These are phyloP conservation scores for Plagiodera versicolora DNA, from an alignment of 2,888 invertebrate genomes.

Conservation along the genomic window DNA sequence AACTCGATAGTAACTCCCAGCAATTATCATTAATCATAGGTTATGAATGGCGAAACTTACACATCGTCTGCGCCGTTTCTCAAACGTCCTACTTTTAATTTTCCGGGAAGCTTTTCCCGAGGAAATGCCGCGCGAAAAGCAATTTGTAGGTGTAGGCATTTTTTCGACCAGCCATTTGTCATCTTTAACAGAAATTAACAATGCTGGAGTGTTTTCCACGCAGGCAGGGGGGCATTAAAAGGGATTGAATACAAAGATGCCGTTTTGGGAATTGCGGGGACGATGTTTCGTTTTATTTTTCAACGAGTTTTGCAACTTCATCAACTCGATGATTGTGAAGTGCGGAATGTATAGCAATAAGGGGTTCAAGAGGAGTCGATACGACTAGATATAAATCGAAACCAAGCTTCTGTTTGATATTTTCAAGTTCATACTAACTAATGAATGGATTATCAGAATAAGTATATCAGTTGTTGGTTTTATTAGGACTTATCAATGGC, in stretches of 20 bases:
- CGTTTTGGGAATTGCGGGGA: neutral
- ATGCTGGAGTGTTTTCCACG: slow-evolving; percentile 16
- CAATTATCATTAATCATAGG: slow-evolving; percentile 55
- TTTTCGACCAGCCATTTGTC: slow-evolving; percentile 17
- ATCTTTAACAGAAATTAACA: slow-evolving; percentile 16
- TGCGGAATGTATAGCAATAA: no score
- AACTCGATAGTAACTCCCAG: slow-evolving; percentile 49
- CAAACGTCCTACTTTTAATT: slow-evolving; percentile 44
- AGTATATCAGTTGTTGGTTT: no score
- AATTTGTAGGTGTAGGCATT: slow-evolving; percentile 22
- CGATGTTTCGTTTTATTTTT: neutral
- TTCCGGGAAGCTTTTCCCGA: slow-evolving; percentile 31
- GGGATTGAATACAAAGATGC: neutral
- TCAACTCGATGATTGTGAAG: neutral
- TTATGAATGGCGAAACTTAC: slow-evolving; percentile 55
- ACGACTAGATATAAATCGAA: no score
- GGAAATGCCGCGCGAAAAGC: slow-evolving; percentile 13
- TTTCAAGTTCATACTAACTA: no score
- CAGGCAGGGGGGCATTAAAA: neutral
- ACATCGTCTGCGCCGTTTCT: slow-evolving; percentile 41
- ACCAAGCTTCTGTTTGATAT: no score
- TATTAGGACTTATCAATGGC: no score
- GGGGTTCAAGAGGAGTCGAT: no score
- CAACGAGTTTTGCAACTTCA: neutral
- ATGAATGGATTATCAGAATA: no score